Evolutionary conservation across 1,140 invertebrate genomes (phyloP).

Genomic region (Drosophila ercepeae): DNA sequence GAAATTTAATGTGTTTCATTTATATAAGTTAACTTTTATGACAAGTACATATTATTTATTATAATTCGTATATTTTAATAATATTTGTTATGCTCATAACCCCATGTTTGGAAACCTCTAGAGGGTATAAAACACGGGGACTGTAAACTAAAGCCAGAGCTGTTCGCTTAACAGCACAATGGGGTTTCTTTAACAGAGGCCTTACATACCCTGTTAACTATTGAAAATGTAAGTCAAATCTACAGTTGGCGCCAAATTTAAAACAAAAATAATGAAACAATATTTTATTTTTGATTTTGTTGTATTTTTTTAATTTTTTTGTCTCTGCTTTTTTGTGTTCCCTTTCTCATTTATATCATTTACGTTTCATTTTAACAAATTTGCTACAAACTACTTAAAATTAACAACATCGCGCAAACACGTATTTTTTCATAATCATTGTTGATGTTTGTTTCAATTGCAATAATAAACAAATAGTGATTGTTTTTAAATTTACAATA

Average conservation of each 20-base stretch:
- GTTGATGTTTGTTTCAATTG: conserved; percentile 23
- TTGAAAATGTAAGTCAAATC: not conserved
- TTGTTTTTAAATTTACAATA: conserved; percentile 60
- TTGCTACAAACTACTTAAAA: conserved; percentile 75
- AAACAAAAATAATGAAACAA: not conserved
- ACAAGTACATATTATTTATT: no score
- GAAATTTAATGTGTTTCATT: no score
- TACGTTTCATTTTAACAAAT: conserved; percentile 67
- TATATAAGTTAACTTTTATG: no score
- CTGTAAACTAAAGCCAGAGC: not conserved
- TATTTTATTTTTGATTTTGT: conserved; percentile 14
- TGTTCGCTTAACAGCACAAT: conserved; percentile 4
- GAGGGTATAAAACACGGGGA: not conserved
- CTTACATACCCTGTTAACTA: not conserved
- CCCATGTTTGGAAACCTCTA: not conserved
- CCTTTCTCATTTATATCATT: conserved; percentile 61
- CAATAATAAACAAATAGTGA: conserved; percentile 62
- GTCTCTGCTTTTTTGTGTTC: conserved; percentile 54
- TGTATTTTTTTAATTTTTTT: conserved; percentile 24
- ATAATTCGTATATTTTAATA: no score
- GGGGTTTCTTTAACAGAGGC: not conserved
- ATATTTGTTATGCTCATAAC: no score
- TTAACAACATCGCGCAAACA: conserved; percentile 76
- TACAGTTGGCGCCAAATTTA: not conserved
- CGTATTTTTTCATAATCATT: conserved; percentile 21